A percentile compares a stretch with the other conserved stretches of the same genome.
Evolutionary conservation across 2,888 invertebrate genomes (phyloP).

Genomic region (Limenitis camilla): DNA sequence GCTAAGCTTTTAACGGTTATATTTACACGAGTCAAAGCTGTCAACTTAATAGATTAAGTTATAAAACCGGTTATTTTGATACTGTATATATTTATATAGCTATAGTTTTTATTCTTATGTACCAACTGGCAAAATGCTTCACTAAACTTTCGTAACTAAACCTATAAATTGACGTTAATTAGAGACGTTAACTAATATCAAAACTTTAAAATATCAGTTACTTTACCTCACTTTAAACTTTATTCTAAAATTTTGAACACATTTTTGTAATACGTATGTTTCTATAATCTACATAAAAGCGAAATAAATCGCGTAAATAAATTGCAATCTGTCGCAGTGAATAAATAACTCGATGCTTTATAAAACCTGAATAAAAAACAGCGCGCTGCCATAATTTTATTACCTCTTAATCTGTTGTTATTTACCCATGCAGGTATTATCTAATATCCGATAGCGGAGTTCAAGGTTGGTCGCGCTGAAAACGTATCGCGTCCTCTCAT

Average conservation of each 20-base stretch:
- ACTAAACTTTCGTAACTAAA: too few relatives aligned
- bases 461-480: conserved; percentile 62
- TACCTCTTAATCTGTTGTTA: conserved; percentile 8
- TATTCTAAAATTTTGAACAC: too few relatives aligned
- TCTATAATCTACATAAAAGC: too few relatives aligned
- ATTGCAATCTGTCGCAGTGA: neutral
- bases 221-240: too few relatives aligned
- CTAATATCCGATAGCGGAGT: conserved; percentile 61
- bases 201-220: too few relatives aligned
- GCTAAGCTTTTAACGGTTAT: conserved; percentile 24
- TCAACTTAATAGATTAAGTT: conserved; percentile 8
- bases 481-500: conserved; percentile 34
- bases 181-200: too few relatives aligned
- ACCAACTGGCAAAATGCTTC: too few relatives aligned
- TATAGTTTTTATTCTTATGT: too few relatives aligned
- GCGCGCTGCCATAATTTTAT: neutral
- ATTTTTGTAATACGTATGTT: too few relatives aligned
- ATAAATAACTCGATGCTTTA: neutral
- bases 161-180: too few relatives aligned
- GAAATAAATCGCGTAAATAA: conserved; percentile 10
- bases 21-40: conserved; percentile 14
- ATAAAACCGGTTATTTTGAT: neutral
- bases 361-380: neutral
- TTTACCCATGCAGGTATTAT: conserved; percentile 41
- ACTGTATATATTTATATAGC: too few relatives aligned